These are phyloP conservation scores for Sphinx pinastri DNA, from an alignment of 2,888 invertebrate species.

Conservation along the genomic window DNA sequence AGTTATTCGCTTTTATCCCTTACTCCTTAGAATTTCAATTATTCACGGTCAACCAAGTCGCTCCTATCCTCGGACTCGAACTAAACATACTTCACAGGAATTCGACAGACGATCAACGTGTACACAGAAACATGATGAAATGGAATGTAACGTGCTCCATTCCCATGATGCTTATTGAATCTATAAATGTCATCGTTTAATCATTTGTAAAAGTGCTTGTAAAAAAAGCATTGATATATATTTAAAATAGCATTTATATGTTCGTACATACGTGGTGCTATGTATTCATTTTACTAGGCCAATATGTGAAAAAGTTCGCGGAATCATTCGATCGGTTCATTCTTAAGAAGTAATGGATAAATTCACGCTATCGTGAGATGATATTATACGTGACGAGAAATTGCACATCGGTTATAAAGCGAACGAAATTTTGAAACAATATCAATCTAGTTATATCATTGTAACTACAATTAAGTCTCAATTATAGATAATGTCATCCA, in stretches of 20 bases:
- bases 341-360: not conserved
- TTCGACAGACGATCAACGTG: not conserved
- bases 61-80: not conserved
- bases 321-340: not conserved
- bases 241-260: not conserved
- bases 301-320: not conserved
- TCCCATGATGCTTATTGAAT: constrained; percentile 7
- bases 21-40: constrained; percentile 33
- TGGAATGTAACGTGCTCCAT: not conserved
- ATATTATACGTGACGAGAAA: not conserved
- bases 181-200: not conserved
- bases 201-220: not conserved
- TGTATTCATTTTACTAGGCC: constrained; percentile 12
- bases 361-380: not conserved
- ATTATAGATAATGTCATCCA: too few relatives aligned
- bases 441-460: not conserved
- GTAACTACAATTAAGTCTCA: too few relatives aligned
- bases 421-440: not conserved
- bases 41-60: constrained; percentile 33
- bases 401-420: not conserved
- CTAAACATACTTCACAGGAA: not conserved
- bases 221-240: not conserved
- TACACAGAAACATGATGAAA: not conserved
- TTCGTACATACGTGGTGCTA: constrained; percentile 2
- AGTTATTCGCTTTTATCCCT: constrained; percentile 44